Conservation (phyloP, 2,888 invertebrate genomes). For the Dynastes maya region DNA sequence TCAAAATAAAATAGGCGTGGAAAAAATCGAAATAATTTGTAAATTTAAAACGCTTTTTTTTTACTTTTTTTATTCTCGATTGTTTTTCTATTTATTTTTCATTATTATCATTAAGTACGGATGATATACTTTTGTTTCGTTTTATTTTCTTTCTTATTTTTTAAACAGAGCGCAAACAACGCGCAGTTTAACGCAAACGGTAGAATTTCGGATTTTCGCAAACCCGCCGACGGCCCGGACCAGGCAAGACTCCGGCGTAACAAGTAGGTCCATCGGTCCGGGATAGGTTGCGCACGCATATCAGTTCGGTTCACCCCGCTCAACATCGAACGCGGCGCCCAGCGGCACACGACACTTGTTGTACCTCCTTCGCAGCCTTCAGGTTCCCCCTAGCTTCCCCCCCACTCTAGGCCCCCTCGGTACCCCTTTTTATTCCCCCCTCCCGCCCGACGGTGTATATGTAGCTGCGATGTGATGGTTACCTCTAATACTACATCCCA, state of each 20-base stretch:
- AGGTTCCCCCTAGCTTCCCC: neutral
- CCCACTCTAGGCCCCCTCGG: neutral
- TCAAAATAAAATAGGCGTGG: too few species aligned
- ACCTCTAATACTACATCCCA: slow-evolving; percentile 8
- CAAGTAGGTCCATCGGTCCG: slow-evolving; percentile 69
- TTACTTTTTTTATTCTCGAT: neutral
- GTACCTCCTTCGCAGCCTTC: slow-evolving; percentile 16
- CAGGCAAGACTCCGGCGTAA: slow-evolving; percentile 69
- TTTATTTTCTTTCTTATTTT: neutral
- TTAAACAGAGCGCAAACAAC: neutral
- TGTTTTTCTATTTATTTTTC: neutral
- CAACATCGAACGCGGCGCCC: neutral
- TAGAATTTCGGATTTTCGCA: slow-evolving; percentile 51
- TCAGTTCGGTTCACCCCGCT: slow-evolving; percentile 32
- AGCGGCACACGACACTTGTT: slow-evolving; percentile 44
- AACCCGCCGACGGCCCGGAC: slow-evolving; percentile 66
- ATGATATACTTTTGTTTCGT: slow-evolving; percentile 25
- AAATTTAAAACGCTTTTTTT: too few species aligned
- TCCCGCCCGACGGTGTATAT: neutral
- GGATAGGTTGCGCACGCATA: slow-evolving; percentile 65
- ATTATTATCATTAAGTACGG: neutral
- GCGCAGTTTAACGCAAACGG: slow-evolving; percentile 17
- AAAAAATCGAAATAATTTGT: too few species aligned
- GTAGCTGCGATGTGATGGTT: slow-evolving; percentile 1
- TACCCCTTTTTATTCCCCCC: neutral